Evolutionary conservation across 1,140 invertebrate genomes (phyloP).

Genomic region (Drosophila rufa): DNA sequence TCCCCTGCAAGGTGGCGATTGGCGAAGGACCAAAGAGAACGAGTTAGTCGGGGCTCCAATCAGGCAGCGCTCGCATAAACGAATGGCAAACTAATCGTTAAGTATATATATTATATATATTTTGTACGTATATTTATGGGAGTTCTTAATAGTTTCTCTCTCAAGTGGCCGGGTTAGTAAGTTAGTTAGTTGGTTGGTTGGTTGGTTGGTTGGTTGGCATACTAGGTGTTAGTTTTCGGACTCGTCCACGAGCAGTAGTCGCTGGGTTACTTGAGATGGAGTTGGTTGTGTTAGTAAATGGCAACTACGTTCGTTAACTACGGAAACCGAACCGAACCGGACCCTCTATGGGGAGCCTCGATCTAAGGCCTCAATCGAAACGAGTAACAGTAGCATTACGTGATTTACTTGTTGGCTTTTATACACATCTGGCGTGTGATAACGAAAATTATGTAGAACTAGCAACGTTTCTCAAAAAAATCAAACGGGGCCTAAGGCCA

Average conservation of each 20-base stretch:
- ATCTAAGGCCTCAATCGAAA: conserved; percentile 52
- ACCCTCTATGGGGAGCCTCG: conserved; percentile 16
- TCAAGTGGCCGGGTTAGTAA: conserved; percentile 43
- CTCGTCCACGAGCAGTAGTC: conserved; percentile 47
- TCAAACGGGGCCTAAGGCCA: conserved; percentile 36
- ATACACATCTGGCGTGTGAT: conserved; percentile 29
- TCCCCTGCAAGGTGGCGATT: conserved; percentile 85
- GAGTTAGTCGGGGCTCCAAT: conserved; percentile 62
- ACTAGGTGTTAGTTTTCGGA: conserved; percentile 36
- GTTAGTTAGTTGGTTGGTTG: conserved; percentile 15
- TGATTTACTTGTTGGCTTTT: conserved; percentile 23
- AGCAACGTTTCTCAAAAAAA: conserved; percentile 78
- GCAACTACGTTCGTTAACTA: conserved; percentile 47
- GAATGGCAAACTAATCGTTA: conserved; percentile 75
- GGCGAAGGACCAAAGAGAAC: conserved; percentile 64
- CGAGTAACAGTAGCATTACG: conserved; percentile 72
- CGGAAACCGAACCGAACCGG: conserved; percentile 11
- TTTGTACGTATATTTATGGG: conserved; percentile 54
- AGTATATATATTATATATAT: conserved; percentile 52
- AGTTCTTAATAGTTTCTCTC: conserved; percentile 41
- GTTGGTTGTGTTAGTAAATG: conserved; percentile 48
- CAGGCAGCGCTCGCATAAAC: conserved; percentile 41
- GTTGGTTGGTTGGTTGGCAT: conserved; percentile 22
- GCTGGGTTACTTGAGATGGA: conserved; percentile 43
- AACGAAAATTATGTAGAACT: conserved; percentile 79